Percentiles rank a stretch among this genome's conserved stretches.
Conservation (phyloP, 2,888 invertebrate species). For the Cremastinae sp. region DNA sequence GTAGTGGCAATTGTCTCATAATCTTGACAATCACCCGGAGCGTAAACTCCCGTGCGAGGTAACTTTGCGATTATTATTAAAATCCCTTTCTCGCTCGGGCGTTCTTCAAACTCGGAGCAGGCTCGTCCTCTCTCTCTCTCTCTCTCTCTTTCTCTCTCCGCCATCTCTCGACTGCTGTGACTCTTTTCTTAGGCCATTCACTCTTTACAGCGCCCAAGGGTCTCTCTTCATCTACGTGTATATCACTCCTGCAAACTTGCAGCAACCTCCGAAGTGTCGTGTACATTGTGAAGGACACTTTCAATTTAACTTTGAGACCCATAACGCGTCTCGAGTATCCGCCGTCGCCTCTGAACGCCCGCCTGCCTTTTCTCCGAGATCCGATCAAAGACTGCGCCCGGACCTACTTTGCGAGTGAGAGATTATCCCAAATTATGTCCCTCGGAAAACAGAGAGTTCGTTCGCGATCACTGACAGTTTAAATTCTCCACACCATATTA, state of each 20-base stretch:
- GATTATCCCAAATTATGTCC: no score
- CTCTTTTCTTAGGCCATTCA: slow-evolving; percentile 69
- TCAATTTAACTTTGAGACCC: slow-evolving; percentile 71
- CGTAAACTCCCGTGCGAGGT: slow-evolving; percentile 49
- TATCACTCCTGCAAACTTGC: slow-evolving; percentile 36
- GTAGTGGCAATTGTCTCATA: slow-evolving; percentile 67
- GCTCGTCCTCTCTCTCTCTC: slow-evolving; percentile 23
- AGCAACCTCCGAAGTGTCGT: slow-evolving; percentile 32
- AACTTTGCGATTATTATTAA: slow-evolving; percentile 71
- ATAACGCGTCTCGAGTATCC: slow-evolving; percentile 10
- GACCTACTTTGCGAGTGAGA: no score
- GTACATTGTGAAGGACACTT: slow-evolving; percentile 71
- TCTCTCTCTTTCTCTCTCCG: slow-evolving; percentile 39
- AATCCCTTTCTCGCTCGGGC: slow-evolving; percentile 60
- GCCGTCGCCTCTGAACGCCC: slow-evolving; percentile 15
- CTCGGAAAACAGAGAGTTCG: no score
- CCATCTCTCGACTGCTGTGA: no score
- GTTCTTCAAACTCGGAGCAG: slow-evolving; percentile 15
- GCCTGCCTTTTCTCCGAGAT: slow-evolving; percentile 55
- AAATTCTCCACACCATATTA: no score
- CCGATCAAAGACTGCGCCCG: slow-evolving; percentile 68
- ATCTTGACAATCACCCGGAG: slow-evolving; percentile 47
- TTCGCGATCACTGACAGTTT: no score
- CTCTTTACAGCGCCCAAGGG: slow-evolving; percentile 62
- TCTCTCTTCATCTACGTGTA: slow-evolving; percentile 18